Evolutionary conservation across 2,113 vertebrate genomes (phyloP), one percentile per base, ranked within the genome.

Genomic region (Ailuropoda melanoleuca): DNA sequence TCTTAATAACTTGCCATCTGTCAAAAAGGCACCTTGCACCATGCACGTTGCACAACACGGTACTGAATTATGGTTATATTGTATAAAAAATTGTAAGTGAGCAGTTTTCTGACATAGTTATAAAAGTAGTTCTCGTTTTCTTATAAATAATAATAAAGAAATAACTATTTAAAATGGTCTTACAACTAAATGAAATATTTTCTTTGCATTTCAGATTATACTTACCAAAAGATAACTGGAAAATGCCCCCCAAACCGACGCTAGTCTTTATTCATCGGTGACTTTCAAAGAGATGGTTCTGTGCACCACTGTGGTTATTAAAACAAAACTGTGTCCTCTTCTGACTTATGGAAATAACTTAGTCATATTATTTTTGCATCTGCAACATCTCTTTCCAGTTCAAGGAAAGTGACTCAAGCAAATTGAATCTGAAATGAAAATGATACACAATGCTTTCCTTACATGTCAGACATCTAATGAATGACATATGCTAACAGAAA

Each of bases 361-460:
- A 18, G 31, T 53, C 68, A 66, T 48, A n/a, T 86, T 72, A 50
- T 77, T 24, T 50, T 87, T 95, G 21, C 29, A 46, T 75, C 9
- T 64, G 34, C 19, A 55, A 81, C 23, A 81, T 74, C 29, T 81
- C 34, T 81, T 14, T 88, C 31, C 13, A 74, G 34, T 74, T 90
- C 18, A 46, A 17, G 43, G 21, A 82, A 91, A 58, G 17, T 18
- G 39, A 87, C 34, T 93, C 34, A 75, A 88, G 31, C 70, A 17
- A 87, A 53, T 53, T 90, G 31, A 60, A 90, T 77, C 11, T 82
- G 19, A 90, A 93, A 70, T 93, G 10, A 91, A 95, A 90, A 82
- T 58, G 31, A 87, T 77, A 34, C 6, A 60, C 6, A 5, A 19
- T 50, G 4, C 58, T 43, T 1, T 56, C 39, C 39, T 64, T 77